Percentiles rank a stretch among this genome's conserved stretches.
phyloP scores from a whole-genome alignment of 2,113 vertebrate genomes.

The Sorex araneus region DNA sequence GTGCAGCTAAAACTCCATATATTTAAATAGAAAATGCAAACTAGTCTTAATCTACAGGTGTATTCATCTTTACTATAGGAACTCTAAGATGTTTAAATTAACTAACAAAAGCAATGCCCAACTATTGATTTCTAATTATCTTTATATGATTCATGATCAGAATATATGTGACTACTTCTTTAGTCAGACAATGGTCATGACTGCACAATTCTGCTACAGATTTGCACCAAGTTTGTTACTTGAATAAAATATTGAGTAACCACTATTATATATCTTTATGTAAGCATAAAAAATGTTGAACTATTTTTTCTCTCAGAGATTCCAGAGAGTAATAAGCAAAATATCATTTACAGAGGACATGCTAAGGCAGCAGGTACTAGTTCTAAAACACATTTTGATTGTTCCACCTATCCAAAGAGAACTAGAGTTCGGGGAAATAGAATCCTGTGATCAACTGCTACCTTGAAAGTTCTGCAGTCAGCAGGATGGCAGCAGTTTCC shows the following conservation, averaged over 20 bases:
- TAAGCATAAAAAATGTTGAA: neutral
- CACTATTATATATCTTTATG: neutral
- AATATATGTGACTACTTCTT: neutral
- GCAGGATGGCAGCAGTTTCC: neutral
- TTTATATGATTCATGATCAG: neutral
- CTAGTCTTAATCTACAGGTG: neutral
- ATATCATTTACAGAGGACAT: neutral
- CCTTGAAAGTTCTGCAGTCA: neutral
- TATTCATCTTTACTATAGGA: conserved; percentile 23
- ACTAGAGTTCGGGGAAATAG: neutral
- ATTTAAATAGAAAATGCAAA: neutral
- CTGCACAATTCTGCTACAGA: neutral
- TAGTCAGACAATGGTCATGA: conserved; percentile 14
- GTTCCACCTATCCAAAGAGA: neutral
- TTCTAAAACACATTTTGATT: neutral
- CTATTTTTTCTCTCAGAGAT: conserved; percentile 36
- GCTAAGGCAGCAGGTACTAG: neutral
- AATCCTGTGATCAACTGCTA: neutral
- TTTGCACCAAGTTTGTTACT: neutral
- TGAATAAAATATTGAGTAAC: neutral
- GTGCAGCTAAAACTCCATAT: neutral
- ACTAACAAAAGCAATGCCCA: neutral
- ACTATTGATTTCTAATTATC: neutral
- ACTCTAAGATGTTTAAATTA: neutral
- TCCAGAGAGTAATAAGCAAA: neutral